Conservation (phyloP, 2,797 vertebrate genomes). For the Apodemus agrarius region DNA sequence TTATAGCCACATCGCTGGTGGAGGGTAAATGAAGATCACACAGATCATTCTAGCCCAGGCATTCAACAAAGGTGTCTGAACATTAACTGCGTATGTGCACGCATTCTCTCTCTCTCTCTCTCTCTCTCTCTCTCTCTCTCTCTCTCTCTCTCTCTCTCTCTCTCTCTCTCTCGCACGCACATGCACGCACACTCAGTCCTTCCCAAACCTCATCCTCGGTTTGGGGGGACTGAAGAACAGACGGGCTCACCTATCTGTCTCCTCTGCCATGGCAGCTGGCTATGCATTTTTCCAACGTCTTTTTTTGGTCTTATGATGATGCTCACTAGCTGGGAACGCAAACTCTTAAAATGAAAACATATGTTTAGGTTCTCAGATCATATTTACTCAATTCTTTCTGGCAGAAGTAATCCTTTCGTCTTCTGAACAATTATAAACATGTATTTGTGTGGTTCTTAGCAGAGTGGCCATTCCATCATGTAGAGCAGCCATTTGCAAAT, state of each 20-base stretch:
- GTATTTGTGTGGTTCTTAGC: constrained; percentile 41
- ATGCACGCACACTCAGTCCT: background rate
- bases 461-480: background rate
- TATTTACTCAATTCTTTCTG: constrained; percentile 59
- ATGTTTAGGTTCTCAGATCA: constrained; percentile 40
- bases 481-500: background rate
- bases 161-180: too few relatives aligned
- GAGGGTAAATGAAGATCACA: background rate
- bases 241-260: background rate
- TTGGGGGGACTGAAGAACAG: background rate
- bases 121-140: too few relatives aligned
- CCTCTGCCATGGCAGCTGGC: background rate
- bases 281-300: constrained; percentile 41
- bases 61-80: constrained; percentile 42
- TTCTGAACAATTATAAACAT: constrained; percentile 55
- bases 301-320: constrained; percentile 58
- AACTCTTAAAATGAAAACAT: constrained; percentile 67
- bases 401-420: constrained; percentile 44
- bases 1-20: background rate
- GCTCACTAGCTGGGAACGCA: constrained; percentile 48
- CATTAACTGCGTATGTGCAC: too few relatives aligned
- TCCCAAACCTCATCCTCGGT: background rate
- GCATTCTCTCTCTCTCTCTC: too few relatives aligned
- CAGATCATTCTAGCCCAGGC: background rate
- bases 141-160: too few relatives aligned